phyloP scores from a whole-genome alignment of 2,888 invertebrate species.

The Nasonovia ribisnigri region DNA sequence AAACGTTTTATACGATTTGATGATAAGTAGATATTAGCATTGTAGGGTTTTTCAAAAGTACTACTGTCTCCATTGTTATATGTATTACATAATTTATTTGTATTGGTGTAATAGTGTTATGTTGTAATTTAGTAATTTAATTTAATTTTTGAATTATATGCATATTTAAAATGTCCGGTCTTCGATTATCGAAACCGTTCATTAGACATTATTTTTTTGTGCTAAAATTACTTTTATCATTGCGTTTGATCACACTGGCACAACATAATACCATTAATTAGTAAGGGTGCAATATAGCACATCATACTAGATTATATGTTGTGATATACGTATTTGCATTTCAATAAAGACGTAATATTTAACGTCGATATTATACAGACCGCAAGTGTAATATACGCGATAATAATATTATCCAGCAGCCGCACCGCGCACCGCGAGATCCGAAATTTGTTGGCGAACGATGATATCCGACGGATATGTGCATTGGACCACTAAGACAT shows the following conservation, averaged over 20 bases:
- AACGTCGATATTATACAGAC: not conserved
- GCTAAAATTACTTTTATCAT: too few species aligned
- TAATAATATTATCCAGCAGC: not conserved
- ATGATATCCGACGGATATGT: not conserved
- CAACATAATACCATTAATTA: not conserved
- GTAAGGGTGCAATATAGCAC: not conserved
- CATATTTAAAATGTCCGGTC: not conserved
- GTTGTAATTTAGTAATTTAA: not conserved
- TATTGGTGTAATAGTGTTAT: not conserved
- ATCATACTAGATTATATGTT: not conserved
- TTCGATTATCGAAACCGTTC: not conserved
- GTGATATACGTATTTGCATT: not conserved
- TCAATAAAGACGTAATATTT: not conserved
- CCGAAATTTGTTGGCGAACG: not conserved
- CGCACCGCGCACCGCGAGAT: not conserved
- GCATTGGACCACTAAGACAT: not conserved
- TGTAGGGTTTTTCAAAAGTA: not conserved
- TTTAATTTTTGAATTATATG: not conserved
- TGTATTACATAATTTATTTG: not conserved
- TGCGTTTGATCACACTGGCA: not conserved
- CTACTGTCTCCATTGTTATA: not conserved
- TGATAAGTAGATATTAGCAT: not conserved
- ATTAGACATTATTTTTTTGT: not conserved
- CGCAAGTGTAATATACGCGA: not conserved
- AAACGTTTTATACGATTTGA: not conserved